Conservation (phyloP, 2,113 vertebrate genomes). For the Pungitius pungitius region DNA sequence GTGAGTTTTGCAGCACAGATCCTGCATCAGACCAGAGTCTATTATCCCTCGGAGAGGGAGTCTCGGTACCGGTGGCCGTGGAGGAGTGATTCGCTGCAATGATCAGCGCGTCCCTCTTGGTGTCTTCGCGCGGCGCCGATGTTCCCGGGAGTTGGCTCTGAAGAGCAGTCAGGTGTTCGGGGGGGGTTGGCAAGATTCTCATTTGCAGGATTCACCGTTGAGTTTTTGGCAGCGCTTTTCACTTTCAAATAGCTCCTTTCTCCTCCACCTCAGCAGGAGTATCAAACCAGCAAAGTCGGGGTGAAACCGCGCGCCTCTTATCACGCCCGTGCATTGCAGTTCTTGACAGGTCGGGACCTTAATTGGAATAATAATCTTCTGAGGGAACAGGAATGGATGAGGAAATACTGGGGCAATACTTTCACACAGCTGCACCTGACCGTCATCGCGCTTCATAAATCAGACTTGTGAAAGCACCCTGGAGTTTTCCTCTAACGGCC, state of each 20-base stretch:
- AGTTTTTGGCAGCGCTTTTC: constrained; percentile 24
- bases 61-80: constrained; percentile 5
- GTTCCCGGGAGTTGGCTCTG: not conserved
- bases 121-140: constrained; percentile 24
- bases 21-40: constrained; percentile 13
- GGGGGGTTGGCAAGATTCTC: not conserved
- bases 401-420: constrained; percentile 52
- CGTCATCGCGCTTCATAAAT: constrained; percentile 34
- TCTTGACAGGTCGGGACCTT: constrained; percentile 31
- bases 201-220: not conserved
- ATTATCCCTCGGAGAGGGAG: constrained; percentile 31
- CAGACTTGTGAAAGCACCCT: constrained; percentile 21
- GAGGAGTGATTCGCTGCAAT: constrained; percentile 19
- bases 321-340: not conserved
- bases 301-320: constrained; percentile 5
- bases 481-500: not conserved
- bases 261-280: not conserved
- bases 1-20: not conserved
- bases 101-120: constrained; percentile 7
- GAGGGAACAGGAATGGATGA: constrained; percentile 19
- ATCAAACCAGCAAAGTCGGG: constrained; percentile 23
- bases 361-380: constrained; percentile 50
- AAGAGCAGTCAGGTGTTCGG: constrained; percentile 20
- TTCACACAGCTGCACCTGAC: constrained; percentile 18
- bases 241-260: not conserved